Percentiles rank a stretch among this genome's conserved stretches.
phyloP scores from a whole-genome alignment of 2,888 invertebrate species.

The Cybosia mesomella region DNA sequence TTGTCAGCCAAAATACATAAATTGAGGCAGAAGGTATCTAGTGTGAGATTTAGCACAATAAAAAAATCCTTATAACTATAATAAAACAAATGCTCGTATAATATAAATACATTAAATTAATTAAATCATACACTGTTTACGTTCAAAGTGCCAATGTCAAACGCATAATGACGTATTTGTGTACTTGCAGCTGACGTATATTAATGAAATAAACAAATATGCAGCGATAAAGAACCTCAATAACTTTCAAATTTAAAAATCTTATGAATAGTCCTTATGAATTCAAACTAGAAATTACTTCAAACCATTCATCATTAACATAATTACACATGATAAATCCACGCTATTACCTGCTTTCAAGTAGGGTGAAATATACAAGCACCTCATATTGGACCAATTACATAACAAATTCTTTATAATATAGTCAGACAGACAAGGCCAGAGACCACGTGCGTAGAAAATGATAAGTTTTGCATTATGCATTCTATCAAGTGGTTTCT shows the following conservation, averaged over 20 bases:
- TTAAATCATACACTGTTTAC: not conserved
- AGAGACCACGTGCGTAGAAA: slow-evolving; percentile 46
- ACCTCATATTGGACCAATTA: slow-evolving; percentile 48
- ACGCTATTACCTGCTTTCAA: slow-evolving; percentile 15
- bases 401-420: slow-evolving; percentile 43
- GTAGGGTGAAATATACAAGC: slow-evolving; percentile 30
- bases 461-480: slow-evolving; percentile 23
- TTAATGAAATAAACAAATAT: not conserved
- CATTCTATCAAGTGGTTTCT: slow-evolving; percentile 13
- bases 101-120: not conserved
- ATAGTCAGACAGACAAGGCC: slow-evolving; percentile 47
- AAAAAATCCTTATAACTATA: not conserved
- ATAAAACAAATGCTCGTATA: too few relatives aligned
- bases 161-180: not conserved
- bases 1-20: too few relatives aligned
- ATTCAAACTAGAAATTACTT: not conserved
- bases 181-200: not conserved
- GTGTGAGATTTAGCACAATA: not conserved
- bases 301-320: not conserved
- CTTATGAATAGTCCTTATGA: not conserved
- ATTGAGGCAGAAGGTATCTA: too few relatives aligned
- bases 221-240: not conserved
- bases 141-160: slow-evolving; percentile 1
- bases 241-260: not conserved
- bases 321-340: not conserved